Conservation (phyloP, 2,888 invertebrate genomes). For the Ophion slaviceki region DNA sequence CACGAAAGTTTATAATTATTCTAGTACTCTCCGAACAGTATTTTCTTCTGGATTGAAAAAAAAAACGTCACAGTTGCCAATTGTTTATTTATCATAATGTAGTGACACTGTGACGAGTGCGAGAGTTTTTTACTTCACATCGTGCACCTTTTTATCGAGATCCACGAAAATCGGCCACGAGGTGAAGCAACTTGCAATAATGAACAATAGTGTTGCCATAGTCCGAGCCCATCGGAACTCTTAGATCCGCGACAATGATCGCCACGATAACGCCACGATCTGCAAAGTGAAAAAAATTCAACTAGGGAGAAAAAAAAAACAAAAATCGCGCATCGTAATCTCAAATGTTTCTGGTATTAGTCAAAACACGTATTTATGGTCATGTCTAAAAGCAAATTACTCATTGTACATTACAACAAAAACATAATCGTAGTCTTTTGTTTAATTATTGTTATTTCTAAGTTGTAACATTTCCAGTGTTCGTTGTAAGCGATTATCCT, state of each 20-base stretch:
- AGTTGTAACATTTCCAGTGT: conserved; percentile 23
- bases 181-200: no score
- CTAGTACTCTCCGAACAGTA: not conserved
- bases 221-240: no score
- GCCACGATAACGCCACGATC: not conserved
- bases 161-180: no score
- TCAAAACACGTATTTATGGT: not conserved
- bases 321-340: not conserved
- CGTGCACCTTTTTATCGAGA: no score
- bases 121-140: not conserved
- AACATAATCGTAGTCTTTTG: not conserved
- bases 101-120: not conserved
- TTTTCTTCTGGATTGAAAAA: not conserved
- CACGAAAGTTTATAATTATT: not conserved
- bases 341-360: not conserved
- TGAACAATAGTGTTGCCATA: no score
- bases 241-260: not conserved
- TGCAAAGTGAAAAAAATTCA: not conserved
- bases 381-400: not conserved
- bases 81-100: not conserved
- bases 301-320: not conserved
- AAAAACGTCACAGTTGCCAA: not conserved
- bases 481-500: not conserved
- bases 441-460: not conserved
- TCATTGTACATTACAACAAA: conserved; percentile 1